phyloP scores from a whole-genome alignment of 2,113 vertebrate species.

The Hippocampus zosterae region DNA sequence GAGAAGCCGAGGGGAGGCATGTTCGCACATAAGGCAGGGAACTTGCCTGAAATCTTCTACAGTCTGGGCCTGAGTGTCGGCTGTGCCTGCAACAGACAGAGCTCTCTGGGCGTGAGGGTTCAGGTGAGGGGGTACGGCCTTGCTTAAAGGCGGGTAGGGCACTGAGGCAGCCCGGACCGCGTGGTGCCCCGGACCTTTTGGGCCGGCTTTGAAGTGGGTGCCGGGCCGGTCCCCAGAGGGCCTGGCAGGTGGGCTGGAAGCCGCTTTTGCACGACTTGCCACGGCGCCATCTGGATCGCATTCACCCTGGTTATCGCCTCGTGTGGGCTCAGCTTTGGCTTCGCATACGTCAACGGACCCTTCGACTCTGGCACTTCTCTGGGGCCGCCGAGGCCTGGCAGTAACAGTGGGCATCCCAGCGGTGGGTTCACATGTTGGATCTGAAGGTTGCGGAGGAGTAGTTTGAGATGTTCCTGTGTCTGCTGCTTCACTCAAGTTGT shows the following conservation, averaged over 20 bases:
- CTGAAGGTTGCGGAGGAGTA: slow-evolving; percentile 7
- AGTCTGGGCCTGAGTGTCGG: slow-evolving; percentile 63
- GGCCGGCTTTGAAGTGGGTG: slow-evolving; percentile 30
- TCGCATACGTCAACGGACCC: slow-evolving; percentile 61
- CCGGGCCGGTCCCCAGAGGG: slow-evolving; percentile 13
- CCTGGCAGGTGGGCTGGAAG: slow-evolving; percentile 22
- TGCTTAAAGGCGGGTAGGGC: slow-evolving; percentile 62
- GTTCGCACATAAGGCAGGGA: slow-evolving; percentile 12
- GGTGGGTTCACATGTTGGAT: slow-evolving; percentile 12
- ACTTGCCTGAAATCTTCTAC: slow-evolving; percentile 74
- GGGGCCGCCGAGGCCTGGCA: slow-evolving; percentile 55
- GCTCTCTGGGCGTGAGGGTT: slow-evolving; percentile 63
- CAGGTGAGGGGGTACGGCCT: slow-evolving; percentile 51
- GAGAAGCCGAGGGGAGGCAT: slow-evolving; percentile 3
- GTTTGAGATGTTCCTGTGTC: slow-evolving; percentile 20
- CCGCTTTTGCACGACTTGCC: slow-evolving; percentile 35
- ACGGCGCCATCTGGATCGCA: slow-evolving; percentile 40
- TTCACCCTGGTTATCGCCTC: slow-evolving; percentile 20
- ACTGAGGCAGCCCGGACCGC: slow-evolving; percentile 71
- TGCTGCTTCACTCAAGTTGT: slow-evolving; percentile 19
- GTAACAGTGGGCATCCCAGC: slow-evolving; percentile 16
- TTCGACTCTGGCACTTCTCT: slow-evolving; percentile 62
- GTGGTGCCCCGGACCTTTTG: slow-evolving; percentile 52
- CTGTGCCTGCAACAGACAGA: slow-evolving; percentile 69
- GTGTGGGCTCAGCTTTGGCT: slow-evolving; percentile 40